phyloP scores from a whole-genome alignment of 1,140 invertebrate species.

The Pogonomyrmex californicus region DNA sequence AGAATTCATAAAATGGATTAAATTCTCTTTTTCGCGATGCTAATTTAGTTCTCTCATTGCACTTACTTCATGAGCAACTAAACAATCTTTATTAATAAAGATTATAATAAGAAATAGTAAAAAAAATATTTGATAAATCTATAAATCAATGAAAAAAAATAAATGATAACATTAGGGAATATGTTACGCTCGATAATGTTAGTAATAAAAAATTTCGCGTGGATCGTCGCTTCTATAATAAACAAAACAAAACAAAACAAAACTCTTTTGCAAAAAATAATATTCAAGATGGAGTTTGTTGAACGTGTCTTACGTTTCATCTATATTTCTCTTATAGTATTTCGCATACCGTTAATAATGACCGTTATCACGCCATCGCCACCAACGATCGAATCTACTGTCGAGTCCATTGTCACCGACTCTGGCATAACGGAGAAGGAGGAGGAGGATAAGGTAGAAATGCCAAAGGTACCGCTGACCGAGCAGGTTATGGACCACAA shows the following conservation, averaged over 20 bases:
- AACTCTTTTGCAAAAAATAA: background rate
- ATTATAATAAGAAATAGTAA: no score
- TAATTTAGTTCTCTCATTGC: no score
- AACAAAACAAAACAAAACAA: conserved; percentile 1
- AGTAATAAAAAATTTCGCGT: background rate
- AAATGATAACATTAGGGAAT: no score
- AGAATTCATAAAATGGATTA: background rate
- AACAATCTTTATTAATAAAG: no score
- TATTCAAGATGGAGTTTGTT: conserved; percentile 38
- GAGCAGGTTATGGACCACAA: conserved; percentile 78
- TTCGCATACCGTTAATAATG: background rate
- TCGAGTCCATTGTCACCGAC: background rate
- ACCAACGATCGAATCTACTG: background rate
- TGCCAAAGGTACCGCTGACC: conserved; percentile 60
- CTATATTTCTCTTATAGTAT: background rate
- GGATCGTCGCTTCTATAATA: background rate
- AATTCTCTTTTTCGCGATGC: background rate
- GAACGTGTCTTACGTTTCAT: background rate
- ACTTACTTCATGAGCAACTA: no score
- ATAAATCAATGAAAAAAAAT: no score
- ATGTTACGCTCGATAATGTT: no score
- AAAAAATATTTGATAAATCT: no score
- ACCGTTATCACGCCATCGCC: background rate
- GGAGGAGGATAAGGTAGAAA: conserved; percentile 4
- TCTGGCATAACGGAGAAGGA: background rate